phyloP scores from a whole-genome alignment of 2,113 vertebrate species.

The Podocnemis expansa region DNA sequence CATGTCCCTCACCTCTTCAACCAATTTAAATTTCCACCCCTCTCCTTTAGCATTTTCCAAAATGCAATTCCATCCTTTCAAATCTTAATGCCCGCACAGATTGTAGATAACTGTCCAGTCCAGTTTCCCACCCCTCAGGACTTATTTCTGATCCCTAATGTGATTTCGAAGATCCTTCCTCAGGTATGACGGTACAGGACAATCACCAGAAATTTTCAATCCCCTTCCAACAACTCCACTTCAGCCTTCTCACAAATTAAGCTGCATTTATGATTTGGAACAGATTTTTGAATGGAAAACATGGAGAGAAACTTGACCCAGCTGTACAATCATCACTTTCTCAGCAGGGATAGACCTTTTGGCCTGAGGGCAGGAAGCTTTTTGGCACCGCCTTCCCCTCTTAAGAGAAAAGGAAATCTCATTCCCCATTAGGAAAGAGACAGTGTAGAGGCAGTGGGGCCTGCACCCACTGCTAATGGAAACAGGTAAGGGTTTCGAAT shows the following conservation, averaged over 20 bases:
- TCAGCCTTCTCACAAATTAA: not conserved
- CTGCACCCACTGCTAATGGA: no score
- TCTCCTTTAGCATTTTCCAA: not conserved
- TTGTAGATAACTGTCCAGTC: not conserved
- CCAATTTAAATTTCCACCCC: not conserved
- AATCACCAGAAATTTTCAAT: not conserved
- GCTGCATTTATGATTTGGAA: not conserved
- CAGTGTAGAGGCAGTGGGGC: no score
- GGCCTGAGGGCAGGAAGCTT: not conserved
- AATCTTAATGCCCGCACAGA: not conserved
- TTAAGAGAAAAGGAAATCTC: not conserved
- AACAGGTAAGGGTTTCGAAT: no score
- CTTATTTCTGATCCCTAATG: not conserved
- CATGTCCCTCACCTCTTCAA: rapidly evolving
- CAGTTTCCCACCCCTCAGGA: not conserved
- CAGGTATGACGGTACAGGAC: not conserved
- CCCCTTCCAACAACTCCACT: not conserved
- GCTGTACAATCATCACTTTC: not conserved
- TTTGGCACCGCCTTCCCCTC: not conserved
- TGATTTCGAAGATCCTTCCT: rapidly evolving
- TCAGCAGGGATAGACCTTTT: not conserved
- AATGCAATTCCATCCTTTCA: not conserved
- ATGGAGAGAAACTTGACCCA: not conserved
- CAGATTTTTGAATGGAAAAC: not conserved
- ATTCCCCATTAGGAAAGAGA: not conserved